Evolutionary conservation across 2,888 invertebrate species (phyloP).

Genomic region (Drosophila meridionalis): DNA sequence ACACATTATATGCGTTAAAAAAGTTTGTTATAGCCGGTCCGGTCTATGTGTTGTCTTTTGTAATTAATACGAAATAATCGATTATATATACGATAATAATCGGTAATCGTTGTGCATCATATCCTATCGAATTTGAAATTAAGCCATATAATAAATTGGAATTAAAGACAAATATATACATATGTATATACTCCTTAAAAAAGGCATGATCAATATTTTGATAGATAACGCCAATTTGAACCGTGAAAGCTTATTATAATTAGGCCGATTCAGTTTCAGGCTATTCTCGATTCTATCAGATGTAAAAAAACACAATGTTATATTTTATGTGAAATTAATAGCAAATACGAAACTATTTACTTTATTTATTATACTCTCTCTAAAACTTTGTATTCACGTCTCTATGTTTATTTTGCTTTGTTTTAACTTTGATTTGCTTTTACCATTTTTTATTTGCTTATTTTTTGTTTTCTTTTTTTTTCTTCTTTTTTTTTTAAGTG

Average conservation of each 20-base stretch:
- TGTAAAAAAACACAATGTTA: conserved; percentile 19
- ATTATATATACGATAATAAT: not conserved
- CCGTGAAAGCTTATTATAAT: not conserved
- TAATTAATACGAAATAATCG: not conserved
- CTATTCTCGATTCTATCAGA: not conserved
- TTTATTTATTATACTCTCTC: conserved; percentile 77
- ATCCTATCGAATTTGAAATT: not conserved
- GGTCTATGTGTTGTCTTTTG: too few relatives aligned
- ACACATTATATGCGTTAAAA: too few relatives aligned
- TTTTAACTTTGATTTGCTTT: conserved; percentile 62
- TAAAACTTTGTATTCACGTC: conserved; percentile 73
- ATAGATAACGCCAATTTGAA: not conserved
- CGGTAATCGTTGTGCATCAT: not conserved
- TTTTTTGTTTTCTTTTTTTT: conserved; percentile 57
- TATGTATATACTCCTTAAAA: not conserved
- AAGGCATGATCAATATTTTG: not conserved
- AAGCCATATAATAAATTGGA: too few relatives aligned
- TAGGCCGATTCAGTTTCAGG: too few relatives aligned
- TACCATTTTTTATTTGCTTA: conserved; percentile 76
- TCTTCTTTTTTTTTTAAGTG: conserved; percentile 64
- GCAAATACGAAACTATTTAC: conserved; percentile 82
- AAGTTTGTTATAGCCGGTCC: too few relatives aligned
- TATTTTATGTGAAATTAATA: conserved; percentile 76
- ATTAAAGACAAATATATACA: not conserved
- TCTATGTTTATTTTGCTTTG: conserved; percentile 55